Base-by-base conservation (phyloP, 2,113 vertebrate species). In the Columba livia region DNA sequence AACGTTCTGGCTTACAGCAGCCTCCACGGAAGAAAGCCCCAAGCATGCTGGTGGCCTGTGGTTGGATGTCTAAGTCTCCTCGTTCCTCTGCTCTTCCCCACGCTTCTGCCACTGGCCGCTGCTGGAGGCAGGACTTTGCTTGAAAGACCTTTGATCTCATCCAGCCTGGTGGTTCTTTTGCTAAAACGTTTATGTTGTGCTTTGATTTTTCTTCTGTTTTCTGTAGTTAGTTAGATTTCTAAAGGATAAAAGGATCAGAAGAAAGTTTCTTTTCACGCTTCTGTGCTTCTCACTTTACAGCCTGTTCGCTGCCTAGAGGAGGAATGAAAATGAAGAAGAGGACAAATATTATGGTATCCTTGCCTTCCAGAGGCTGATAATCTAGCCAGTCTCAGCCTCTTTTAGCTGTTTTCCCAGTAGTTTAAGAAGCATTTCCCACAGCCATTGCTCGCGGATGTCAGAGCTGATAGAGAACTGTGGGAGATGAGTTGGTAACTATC, bases 151-250 rank as follows among this genome's bases (percentile, higher is more conserved):
- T 89, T 71, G 53, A 48, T 95, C n/a, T 81, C 12, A 51, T 38
- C 54, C 74, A 69, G 29, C 13, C 34, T 85, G 44, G 51, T 71
- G 42, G 26, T 60, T 91, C 69, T 71, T 57, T 50, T 10, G 50
- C 74, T 75, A 79, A 79, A 75, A 75, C 15, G 18, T 85, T 71
- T 56, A 75, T 56, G 20, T 42, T 79, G n/a, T 29, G 13, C 58
- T 94, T 89, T 87, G 72, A 84, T 75, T 92, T 84, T 90, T 51
- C 29, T 62, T 83, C 34, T 38, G 15, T 51, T 31, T 95, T 91
- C 24, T 82, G 15, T 6, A 58, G 47, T 65, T 82, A 58, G n/a
- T 28, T 72, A 73, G 74, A 71, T 57, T 71, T 74, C 26, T 72
- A 54, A 50, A 60, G 56, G 25, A 53, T 70, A 70, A 89, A 67